Base-by-base conservation (phyloP, 2,113 vertebrate species). In the Eudyptes chrysolophus region DNA sequence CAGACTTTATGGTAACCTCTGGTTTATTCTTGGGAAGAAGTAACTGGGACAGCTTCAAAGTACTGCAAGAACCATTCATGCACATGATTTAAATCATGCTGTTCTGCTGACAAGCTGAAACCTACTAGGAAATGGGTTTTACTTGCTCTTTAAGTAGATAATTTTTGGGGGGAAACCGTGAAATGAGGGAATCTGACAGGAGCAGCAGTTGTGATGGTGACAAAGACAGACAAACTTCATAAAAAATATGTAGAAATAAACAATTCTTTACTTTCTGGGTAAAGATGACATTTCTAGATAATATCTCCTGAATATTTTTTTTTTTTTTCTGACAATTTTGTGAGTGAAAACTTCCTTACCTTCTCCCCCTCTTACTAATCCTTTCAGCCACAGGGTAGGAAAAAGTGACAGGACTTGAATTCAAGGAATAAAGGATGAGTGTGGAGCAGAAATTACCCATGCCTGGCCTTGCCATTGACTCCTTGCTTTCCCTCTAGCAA, bases 81-180 rank as follows among this genome's bases (percentile, higher is more conserved):
- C 62, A 64, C 55, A 60, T 85, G 78, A 93, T 79, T 96, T 91
- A 87, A 72, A 94, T 88, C 62, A 88, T 29, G 24, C 14, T 1
- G 0, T 93, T 94, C 94, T 86, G 58, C 78, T 94, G 92, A 92
- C 84, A 96, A 87, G 51, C 46, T 71, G 82, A 92, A 95, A 92
- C 38, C 24, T 55, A 77, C 44, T 62, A 81, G 87, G 64, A 95
- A 95, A 96, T 90, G 75, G 66, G 40, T 81, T 97, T 94, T 95
- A 70, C 38, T 90, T 84, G 60, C 64, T 96, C 51, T 66, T 96
- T 86, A 96, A 90, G 54, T 36, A 79, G 75, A 52, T 81, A 89
- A 93, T 94, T 70, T 87, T 13, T 3, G 11, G 16, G 14, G 54
- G 5, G 1, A 13, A 22, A 68, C 4, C 55, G 30, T 79, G 78